Conservation (phyloP, 1,140 invertebrate species). For the Capitella teleta region DNA sequence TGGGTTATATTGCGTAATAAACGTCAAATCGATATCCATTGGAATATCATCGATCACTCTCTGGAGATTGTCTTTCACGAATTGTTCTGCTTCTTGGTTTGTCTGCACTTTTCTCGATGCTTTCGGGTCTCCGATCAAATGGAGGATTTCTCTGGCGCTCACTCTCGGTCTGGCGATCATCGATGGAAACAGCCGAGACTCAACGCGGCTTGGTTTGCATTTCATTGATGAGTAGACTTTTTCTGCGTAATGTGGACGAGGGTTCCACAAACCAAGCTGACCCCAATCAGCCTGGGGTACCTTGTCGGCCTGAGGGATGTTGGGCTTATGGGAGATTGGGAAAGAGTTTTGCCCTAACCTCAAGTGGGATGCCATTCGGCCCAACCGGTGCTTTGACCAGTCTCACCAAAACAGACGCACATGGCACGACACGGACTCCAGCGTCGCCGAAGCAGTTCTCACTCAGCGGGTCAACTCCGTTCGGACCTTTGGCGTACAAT, state of each 20-base stretch:
- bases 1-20: neutral
- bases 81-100: neutral
- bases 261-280: conserved; percentile 27
- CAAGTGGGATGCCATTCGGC: conserved; percentile 26
- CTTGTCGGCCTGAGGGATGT: conserved; percentile 13
- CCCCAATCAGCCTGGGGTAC: conserved; percentile 33
- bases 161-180: conserved; percentile 24
- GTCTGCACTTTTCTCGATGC: neutral
- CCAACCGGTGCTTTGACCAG: conserved; percentile 27
- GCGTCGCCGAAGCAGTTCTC: conserved; percentile 22
- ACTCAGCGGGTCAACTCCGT: conserved; percentile 30
- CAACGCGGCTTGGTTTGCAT: conserved; percentile 28
- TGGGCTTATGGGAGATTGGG: neutral
- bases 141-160: conserved; percentile 24
- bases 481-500: conserved; percentile 29
- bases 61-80: neutral
- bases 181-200: conserved; percentile 28
- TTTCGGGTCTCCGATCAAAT: neutral
- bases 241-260: conserved; percentile 32
- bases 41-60: conserved; percentile 2
- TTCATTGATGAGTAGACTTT: conserved; percentile 31
- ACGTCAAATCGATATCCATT: neutral
- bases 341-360: conserved; percentile 17
- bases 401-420: conserved; percentile 32
- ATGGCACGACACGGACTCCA: conserved; percentile 26